Base-by-base conservation (phyloP, 2,888 invertebrate species). In the Watsonalla binaria region DNA sequence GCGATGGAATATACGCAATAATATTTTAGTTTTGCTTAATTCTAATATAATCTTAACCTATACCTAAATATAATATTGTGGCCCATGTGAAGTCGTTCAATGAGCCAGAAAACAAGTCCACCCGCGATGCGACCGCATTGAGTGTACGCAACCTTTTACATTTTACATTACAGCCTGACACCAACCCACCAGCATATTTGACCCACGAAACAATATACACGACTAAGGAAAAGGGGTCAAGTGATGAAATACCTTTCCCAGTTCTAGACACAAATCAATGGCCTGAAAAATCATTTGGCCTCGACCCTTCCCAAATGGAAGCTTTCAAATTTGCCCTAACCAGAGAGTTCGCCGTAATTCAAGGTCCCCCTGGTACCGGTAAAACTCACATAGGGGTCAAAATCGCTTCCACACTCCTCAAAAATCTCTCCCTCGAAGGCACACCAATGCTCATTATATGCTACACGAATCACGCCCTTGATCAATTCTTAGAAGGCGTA, bases 351-450 rank as follows among this genome's bases (percentile, higher is more conserved):
- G 93, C 93, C 0, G 91, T 96, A 0, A 95, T 97, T 58, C 97
- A 97, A 88, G 97, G 97, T 0, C 97, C 97, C 0, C 97, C 97
- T 0, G 97, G 97, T 2, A 97, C 97, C 0, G 97, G 97, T 0
- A 97, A 97, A 89, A 96, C 97, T 0, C 95, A 92, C 76, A 79
- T 97, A 57, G 96, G 96, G 0, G 84, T 96, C 37, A 94, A 95
- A 91, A 93, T 97, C 15, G 93, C 95, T 0, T 87, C 93, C 53
- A 92, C 93, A 0, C 72, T 97, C 33, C 77, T 96, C 1, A 80
- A 91, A 55, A 96, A 95, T 74, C 62, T 88, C 9, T 86, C 90
- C 7, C 72, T 91, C n/a, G 88, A 90, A 61, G 84, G 84, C n/a
- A 84, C 86, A 4, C 95, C 95, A 0, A 94, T 97, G 76, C 83